phyloP scores from a whole-genome alignment of 2,797 vertebrate species.

The Lophotriccus pileatus region DNA sequence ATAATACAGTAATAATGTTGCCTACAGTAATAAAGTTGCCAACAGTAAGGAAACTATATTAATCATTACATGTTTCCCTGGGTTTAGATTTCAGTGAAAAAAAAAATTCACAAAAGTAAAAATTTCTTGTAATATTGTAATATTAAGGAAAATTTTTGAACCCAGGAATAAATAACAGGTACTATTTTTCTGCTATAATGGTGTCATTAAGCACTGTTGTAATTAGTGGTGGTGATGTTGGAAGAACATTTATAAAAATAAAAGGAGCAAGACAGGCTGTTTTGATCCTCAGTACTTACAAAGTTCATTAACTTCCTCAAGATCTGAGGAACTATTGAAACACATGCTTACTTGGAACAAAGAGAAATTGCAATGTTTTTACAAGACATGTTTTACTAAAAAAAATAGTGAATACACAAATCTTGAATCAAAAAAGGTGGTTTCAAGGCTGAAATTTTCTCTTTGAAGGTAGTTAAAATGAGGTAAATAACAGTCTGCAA shows the following conservation, averaged over 20 bases:
- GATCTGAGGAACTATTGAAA: not conserved
- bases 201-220: not conserved
- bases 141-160: not conserved
- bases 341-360: not conserved
- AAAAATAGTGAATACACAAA: not conserved
- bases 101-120: not conserved
- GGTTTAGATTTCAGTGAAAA: not conserved
- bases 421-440: not conserved
- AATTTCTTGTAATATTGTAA: not conserved
- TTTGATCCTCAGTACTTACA: not conserved
- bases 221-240: not conserved
- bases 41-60: not conserved
- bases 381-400: not conserved
- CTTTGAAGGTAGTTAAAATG: not conserved
- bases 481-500: not conserved
- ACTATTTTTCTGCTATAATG: not conserved
- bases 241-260: not conserved
- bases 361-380: not conserved
- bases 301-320: not conserved
- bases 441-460: not conserved
- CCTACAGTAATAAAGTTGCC: not conserved
- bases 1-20: not conserved
- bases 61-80: not conserved
- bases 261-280: not conserved
- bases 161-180: not conserved